Percentiles rank a stretch among this genome's conserved stretches.
Conservation (phyloP, 1,140 invertebrate species). For the Euura saliciscinereae region DNA sequence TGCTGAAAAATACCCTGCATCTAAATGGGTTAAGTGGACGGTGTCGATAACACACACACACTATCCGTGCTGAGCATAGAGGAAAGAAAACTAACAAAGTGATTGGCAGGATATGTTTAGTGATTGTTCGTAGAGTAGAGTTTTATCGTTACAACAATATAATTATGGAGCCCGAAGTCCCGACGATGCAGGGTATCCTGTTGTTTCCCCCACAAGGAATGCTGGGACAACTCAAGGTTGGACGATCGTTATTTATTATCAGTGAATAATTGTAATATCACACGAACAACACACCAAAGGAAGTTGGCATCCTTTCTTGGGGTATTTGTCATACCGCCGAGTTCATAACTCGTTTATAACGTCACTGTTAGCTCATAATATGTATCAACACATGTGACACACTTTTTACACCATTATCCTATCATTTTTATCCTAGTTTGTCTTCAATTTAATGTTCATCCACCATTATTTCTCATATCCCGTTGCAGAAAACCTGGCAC, state of each 20-base stretch:
- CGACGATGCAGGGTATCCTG: constrained; percentile 70
- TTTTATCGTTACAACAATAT: no score
- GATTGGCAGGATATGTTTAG: no score
- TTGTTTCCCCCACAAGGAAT: constrained; percentile 72
- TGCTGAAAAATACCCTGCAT: no score
- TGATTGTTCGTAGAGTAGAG: no score
- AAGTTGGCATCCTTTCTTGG: constrained; percentile 33
- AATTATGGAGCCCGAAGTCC: constrained; percentile 70
- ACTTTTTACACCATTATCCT: not conserved
- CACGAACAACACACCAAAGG: constrained; percentile 64
- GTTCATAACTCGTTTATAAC: not conserved
- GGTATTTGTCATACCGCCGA: constrained; percentile 10
- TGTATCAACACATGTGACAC: no score
- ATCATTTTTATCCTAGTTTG: no score
- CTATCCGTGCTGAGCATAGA: no score
- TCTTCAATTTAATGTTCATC: constrained; percentile 9
- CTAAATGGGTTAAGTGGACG: no score
- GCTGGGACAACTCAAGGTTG: constrained; percentile 62
- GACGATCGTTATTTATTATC: constrained; percentile 7
- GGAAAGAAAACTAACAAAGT: no score
- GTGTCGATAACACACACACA: no score
- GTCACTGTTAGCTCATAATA: not conserved
- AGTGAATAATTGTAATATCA: not conserved
- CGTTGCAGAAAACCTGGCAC: constrained; percentile 77
- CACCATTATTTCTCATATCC: constrained; percentile 31